phyloP scores from a whole-genome alignment of 2,888 invertebrate species.

The Nomada goodeniana region DNA sequence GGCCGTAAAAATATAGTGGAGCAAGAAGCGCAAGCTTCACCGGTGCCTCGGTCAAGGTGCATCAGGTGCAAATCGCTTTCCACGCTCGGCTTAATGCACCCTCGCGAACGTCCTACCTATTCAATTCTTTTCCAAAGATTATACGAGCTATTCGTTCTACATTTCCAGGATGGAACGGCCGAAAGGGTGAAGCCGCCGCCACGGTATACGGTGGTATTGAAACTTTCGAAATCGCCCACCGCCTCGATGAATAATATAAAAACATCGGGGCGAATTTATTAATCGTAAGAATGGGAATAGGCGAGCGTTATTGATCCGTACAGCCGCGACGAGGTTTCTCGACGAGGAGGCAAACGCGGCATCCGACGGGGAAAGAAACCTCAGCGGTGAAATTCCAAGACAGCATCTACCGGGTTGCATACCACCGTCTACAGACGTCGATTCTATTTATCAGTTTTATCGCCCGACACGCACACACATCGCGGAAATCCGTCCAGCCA shows the following conservation, averaged over 20 bases:
- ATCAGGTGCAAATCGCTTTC: slow-evolving; percentile 28
- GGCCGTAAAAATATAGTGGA: slow-evolving; percentile 32
- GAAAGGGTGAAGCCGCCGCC: background rate
- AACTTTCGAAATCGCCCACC: background rate
- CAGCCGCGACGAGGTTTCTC: slow-evolving; percentile 1
- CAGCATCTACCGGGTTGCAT: slow-evolving; percentile 2
- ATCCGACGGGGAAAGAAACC: slow-evolving; percentile 1
- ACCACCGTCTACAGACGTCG: slow-evolving; percentile 7
- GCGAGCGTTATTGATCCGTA: slow-evolving; percentile 34
- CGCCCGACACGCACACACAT: background rate
- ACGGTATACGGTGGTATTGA: too few species aligned
- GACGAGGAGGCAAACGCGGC: background rate
- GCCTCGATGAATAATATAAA: slow-evolving; percentile 11
- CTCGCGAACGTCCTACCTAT: background rate
- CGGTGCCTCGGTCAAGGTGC: slow-evolving; percentile 24
- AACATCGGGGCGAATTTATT: slow-evolving; percentile 37
- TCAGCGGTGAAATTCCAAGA: slow-evolving; percentile 38
- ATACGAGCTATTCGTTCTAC: slow-evolving; percentile 10
- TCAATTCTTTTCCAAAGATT: slow-evolving; percentile 19
- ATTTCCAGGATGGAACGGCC: background rate
- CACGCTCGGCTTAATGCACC: slow-evolving; percentile 16
- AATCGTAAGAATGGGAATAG: slow-evolving; percentile 20
- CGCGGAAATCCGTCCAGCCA: background rate
- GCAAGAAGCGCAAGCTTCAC: slow-evolving; percentile 1
- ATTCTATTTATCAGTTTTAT: slow-evolving; percentile 19